Evolutionary conservation across 2,797 vertebrate genomes (phyloP).

Genomic region (Acanthiza pusilla): DNA sequence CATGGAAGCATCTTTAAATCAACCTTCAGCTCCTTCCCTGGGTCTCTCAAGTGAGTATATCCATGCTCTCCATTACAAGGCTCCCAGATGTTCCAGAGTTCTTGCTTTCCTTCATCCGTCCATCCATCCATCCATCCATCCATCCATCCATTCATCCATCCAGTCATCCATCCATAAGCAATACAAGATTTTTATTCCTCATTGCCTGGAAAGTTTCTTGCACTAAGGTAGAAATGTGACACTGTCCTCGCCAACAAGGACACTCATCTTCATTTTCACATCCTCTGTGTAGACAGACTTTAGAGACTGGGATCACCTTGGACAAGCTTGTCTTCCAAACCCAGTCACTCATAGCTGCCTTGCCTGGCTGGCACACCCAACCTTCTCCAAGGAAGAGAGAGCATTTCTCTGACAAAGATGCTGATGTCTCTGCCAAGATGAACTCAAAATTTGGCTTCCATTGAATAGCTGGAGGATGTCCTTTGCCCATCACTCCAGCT

Average conservation of each 20-base stretch:
- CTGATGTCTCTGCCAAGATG: background rate
- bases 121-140: background rate
- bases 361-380: background rate
- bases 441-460: background rate
- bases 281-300: accelerated
- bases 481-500: background rate
- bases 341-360: background rate
- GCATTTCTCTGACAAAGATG: background rate
- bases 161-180: background rate
- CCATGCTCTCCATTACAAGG: background rate
- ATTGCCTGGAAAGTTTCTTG: background rate
- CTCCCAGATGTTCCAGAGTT: background rate
- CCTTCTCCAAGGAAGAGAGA: background rate
- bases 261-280: background rate
- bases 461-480: background rate
- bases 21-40: background rate
- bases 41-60: background rate
- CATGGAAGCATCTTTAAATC: background rate
- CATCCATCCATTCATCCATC: background rate
- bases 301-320: background rate
- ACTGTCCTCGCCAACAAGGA: background rate
- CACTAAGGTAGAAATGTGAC: background rate
- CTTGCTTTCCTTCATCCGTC: background rate
- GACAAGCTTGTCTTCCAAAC: background rate
- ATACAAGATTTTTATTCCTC: background rate